Evolutionary conservation across 2,888 invertebrate genomes (phyloP).

Genomic region (Mythimna vitellina): DNA sequence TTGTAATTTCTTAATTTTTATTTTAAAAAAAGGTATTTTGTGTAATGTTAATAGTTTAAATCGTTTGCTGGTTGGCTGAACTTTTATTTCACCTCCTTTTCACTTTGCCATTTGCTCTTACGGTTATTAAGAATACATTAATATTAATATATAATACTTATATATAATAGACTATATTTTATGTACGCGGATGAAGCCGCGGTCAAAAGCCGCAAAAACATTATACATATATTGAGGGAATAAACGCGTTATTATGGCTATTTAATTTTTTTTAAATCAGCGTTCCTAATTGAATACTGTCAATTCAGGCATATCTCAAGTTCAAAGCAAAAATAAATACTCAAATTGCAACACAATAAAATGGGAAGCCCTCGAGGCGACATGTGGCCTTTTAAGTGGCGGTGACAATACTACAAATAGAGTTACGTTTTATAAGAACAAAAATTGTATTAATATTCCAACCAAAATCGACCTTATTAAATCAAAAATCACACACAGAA

Average conservation of each 20-base stretch:
- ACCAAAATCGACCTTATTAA: constrained; percentile 70
- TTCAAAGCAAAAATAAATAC: constrained; percentile 70
- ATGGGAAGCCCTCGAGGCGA: constrained; percentile 87
- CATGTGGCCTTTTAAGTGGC: constrained; percentile 90
- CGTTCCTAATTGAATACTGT: constrained; percentile 34
- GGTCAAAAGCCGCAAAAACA: too few relatives aligned
- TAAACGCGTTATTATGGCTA: neutral
- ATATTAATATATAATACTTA: too few relatives aligned
- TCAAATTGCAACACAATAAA: constrained; percentile 79
- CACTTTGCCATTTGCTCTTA: neutral
- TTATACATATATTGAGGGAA: too few relatives aligned
- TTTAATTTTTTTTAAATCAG: constrained; percentile 17
- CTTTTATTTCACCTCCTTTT: too few relatives aligned
- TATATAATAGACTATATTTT: too few relatives aligned
- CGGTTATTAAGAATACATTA: neutral
- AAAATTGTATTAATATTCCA: constrained; percentile 81
- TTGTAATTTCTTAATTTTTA: constrained; percentile 20
- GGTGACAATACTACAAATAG: constrained; percentile 90
- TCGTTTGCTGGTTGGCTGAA: neutral
- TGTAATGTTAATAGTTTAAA: constrained; percentile 3
- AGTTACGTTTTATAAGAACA: constrained; percentile 86
- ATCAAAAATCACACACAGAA: constrained; percentile 24
- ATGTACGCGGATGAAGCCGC: too few relatives aligned
- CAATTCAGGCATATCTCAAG: constrained; percentile 51
- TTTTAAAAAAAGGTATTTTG: neutral